phyloP scores from a whole-genome alignment of 2,888 invertebrate species.

The Polyommatus iphigenia region DNA sequence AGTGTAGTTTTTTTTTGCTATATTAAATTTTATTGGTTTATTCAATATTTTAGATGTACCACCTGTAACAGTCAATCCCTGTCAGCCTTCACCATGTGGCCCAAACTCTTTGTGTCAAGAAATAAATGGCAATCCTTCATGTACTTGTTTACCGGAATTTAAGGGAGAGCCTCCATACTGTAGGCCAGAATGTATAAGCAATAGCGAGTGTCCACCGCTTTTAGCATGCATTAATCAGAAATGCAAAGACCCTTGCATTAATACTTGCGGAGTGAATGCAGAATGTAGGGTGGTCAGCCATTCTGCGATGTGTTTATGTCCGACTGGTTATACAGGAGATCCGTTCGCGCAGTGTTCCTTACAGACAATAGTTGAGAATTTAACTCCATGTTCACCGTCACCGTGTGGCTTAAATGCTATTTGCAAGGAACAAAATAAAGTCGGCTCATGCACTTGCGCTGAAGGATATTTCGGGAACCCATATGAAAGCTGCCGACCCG shows the following conservation, averaged over 20 bases:
- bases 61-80: constrained; percentile 79
- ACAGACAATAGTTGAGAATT: constrained; percentile 69
- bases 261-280: constrained; percentile 86
- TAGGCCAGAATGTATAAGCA: constrained; percentile 89
- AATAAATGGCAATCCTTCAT: constrained; percentile 84
- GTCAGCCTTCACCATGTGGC: constrained; percentile 89
- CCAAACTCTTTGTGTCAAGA: constrained; percentile 87
- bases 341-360: constrained; percentile 81
- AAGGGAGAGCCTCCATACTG: constrained; percentile 88
- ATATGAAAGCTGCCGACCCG: constrained; percentile 87
- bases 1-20: neutral
- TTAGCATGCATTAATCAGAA: constrained; percentile 87
- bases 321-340: constrained; percentile 82
- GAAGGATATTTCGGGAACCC: constrained; percentile 88
- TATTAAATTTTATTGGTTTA: neutral
- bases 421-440: constrained; percentile 84
- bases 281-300: constrained; percentile 88
- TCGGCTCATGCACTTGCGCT: constrained; percentile 85
- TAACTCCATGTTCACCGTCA: constrained; percentile 84
- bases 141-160: constrained; percentile 85
- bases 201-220: constrained; percentile 85
- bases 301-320: constrained; percentile 88
- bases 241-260: constrained; percentile 87
- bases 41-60: constrained; percentile 49
- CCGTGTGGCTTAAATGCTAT: constrained; percentile 87